Conservation (phyloP, 2,113 vertebrate species). For the Prionailurus viverrinus region DNA sequence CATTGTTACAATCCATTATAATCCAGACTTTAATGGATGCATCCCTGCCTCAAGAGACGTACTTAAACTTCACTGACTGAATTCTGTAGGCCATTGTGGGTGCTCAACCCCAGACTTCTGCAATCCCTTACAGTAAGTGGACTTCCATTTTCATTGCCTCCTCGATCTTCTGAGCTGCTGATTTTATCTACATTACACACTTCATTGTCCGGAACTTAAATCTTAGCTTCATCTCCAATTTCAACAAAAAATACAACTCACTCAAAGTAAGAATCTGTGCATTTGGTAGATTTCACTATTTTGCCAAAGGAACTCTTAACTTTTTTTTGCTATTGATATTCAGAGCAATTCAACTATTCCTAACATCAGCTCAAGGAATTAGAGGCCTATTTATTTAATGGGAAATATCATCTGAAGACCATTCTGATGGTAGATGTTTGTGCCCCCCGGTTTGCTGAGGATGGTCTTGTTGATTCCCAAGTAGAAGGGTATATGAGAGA, state of each 20-base stretch:
- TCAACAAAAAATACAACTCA: conserved; percentile 43
- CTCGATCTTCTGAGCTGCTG: background rate
- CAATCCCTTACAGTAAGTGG: background rate
- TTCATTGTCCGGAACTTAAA: conserved; percentile 28
- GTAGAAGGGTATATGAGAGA: background rate
- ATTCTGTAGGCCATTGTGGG: background rate
- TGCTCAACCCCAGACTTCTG: background rate
- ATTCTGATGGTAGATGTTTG: background rate
- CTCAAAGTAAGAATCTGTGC: background rate
- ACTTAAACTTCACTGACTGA: conserved; percentile 7
- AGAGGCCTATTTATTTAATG: background rate
- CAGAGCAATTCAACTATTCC: background rate
- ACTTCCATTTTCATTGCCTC: background rate
- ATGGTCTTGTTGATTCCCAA: background rate
- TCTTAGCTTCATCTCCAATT: background rate
- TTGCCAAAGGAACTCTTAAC: background rate
- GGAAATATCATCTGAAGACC: background rate
- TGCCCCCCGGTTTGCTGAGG: background rate
- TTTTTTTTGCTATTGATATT: background rate
- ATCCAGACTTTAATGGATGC: background rate
- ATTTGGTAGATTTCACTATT: background rate
- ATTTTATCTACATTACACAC: background rate
- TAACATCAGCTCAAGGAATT: background rate
- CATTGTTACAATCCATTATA: background rate
- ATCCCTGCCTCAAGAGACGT: background rate